Base-by-base conservation (phyloP, 2,797 vertebrate species). In the Thamnophis elegans region DNA sequence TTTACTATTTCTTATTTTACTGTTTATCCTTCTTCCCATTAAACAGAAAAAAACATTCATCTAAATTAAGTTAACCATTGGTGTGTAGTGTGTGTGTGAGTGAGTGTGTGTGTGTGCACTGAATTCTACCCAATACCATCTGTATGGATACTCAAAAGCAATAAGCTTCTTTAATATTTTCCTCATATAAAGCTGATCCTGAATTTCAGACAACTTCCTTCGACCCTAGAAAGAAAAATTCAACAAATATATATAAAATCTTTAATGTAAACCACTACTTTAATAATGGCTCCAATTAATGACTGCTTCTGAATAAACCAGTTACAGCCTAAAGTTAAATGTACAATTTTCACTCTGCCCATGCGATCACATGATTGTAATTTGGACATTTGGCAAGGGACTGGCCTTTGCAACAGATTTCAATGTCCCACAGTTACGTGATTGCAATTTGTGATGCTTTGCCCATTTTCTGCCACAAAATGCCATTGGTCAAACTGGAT, bases 1-100 rank as follows among this genome's bases (percentile, higher is more conserved):
- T 97, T 94, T 92, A 51, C 20, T 18, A 36, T 93, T 89, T 36
- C 56, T 90, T 32, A 8, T 89, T 65, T 62, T 91, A 42, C 5
- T 94, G 2, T 92, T 94, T 91, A 73, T 93, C 20, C n/a, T 58
- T 95, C 90, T 93, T 59, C 60, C 82, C 88, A 2, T 10, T 87
- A 94, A 95, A 93, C 11, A 92, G 5, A 91, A 65, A 3, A 65
- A 53, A 20, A 62, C 54, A 89, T 85, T 65, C 1, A 54, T 92
- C 22, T 28, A 55, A 22, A 58, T 12, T 89, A 14, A 62, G 28
- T 82, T 53, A 82, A 56, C 56, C 36, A 14, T 58, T 55, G 18
- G n/a, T n/a, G 5, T 12, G 87, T 32, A 28, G 11, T 28, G 13
- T 32, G 11, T 54, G 25, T 42, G 55, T 9, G 87, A 65, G 51